Percentiles rank a stretch among this genome's conserved stretches.
These are phyloP conservation scores for Todiramphus saurophagus DNA, from an alignment of 2,113 vertebrate genomes.

Conservation along the genomic window DNA sequence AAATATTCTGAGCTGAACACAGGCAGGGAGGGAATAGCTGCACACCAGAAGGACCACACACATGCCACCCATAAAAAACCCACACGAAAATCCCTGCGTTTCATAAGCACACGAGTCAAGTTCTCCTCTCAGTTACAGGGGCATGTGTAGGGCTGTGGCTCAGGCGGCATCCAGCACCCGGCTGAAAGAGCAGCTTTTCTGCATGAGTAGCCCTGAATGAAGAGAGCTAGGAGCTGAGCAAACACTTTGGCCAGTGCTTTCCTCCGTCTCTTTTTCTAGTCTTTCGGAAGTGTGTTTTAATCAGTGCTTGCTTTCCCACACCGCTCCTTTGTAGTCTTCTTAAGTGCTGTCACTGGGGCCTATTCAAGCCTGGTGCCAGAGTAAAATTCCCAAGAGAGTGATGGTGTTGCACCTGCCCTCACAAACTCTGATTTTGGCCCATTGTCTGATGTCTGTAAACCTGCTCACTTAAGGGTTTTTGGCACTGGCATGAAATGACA, in stretches of 20 bases:
- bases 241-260: conserved; percentile 42
- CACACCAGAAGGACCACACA: conserved; percentile 20
- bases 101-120: not conserved
- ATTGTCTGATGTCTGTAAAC: not conserved
- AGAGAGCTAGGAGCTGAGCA: conserved; percentile 45
- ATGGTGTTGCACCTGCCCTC: not conserved
- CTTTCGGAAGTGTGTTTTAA: conserved; percentile 49
- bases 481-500: not conserved
- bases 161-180: not conserved
- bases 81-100: not conserved
- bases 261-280: not conserved
- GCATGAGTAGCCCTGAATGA: conserved; percentile 54
- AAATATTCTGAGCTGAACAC: not conserved
- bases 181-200: conserved; percentile 52
- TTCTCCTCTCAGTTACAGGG: conserved; percentile 59
- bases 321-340: not conserved
- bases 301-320: conserved; percentile 54
- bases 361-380: not conserved
- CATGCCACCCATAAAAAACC: not conserved
- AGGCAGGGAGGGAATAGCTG: not conserved
- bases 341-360: conserved; percentile 1
- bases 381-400: not conserved
- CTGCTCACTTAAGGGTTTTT: not conserved
- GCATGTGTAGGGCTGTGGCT: conserved; percentile 4
- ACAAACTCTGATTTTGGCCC: not conserved